Evolutionary conservation across 2,797 vertebrate genomes (phyloP).

Genomic region (Mycteria americana): DNA sequence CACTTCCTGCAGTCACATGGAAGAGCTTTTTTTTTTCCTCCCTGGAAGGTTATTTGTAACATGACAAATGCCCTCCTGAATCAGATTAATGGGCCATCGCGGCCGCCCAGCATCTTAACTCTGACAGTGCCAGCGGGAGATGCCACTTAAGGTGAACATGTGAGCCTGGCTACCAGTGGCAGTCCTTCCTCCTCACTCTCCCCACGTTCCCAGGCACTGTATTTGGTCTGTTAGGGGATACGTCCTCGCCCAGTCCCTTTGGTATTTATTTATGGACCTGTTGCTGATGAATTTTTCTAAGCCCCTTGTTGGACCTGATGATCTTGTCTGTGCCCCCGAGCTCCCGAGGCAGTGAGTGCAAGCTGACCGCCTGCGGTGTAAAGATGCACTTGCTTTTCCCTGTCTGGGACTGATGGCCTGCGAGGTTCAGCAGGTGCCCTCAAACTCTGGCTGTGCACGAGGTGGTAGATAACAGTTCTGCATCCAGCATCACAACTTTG

Average conservation of each 20-base stretch:
- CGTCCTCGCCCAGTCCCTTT: not conserved
- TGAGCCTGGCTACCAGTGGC: not conserved
- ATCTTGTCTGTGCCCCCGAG: not conserved
- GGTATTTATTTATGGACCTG: not conserved
- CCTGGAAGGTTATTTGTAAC: not conserved
- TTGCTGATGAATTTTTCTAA: not conserved
- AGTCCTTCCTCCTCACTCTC: not conserved
- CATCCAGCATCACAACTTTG: not conserved
- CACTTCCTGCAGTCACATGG: not conserved
- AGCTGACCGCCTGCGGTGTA: not conserved
- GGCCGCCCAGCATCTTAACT: not conserved
- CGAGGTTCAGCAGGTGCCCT: not conserved
- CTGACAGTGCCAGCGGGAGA: not conserved
- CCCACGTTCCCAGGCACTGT: fast-evolving
- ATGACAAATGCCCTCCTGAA: not conserved
- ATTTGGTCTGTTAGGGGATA: not conserved
- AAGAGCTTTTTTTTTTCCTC: not conserved
- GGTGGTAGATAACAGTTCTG: not conserved
- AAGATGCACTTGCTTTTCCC: not conserved
- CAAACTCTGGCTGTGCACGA: not conserved
- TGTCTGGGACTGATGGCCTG: not conserved
- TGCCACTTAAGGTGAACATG: not conserved
- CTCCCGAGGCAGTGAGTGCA: not conserved
- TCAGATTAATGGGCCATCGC: not conserved
- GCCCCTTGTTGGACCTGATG: not conserved